These are phyloP conservation scores for Ammospiza nelsoni DNA, from an alignment of 2,113 vertebrate species.

Conservation along the genomic window DNA sequence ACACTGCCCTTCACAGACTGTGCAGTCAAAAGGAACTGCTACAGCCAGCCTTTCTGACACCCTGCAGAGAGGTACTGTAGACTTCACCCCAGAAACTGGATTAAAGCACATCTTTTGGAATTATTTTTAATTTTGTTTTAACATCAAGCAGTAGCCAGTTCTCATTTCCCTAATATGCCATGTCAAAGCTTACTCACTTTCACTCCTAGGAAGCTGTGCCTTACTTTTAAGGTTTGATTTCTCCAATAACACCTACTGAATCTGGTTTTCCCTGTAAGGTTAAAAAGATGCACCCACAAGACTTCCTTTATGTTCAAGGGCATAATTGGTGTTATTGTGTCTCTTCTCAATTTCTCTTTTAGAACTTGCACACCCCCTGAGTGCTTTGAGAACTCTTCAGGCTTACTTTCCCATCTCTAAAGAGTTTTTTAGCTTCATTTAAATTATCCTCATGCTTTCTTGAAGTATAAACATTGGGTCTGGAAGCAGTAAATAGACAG, in stretches of 20 bases:
- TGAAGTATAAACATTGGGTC: neutral
- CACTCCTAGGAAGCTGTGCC: neutral
- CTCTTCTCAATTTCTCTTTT: neutral
- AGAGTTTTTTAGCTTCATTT: neutral
- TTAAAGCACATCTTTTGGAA: neutral
- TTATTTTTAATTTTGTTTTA: neutral
- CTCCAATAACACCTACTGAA: neutral
- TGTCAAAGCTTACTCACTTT: neutral
- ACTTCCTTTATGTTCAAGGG: neutral
- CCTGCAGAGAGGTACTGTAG: neutral
- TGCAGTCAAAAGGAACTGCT: neutral
- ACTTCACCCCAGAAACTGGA: neutral
- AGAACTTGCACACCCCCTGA: neutral
- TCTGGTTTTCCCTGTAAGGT: neutral
- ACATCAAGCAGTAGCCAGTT: neutral
- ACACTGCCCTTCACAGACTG: neutral
- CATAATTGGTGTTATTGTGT: neutral
- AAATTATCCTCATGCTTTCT: neutral
- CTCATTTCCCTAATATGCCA: neutral
- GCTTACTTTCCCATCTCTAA: neutral
- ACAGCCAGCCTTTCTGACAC: neutral
- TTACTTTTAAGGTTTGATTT: neutral
- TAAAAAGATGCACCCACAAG: neutral
- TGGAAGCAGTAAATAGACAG: neutral
- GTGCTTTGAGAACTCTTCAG: neutral